Evolutionary conservation across 2,797 vertebrate species (phyloP).

Genomic region (Ceyx erithaca): DNA sequence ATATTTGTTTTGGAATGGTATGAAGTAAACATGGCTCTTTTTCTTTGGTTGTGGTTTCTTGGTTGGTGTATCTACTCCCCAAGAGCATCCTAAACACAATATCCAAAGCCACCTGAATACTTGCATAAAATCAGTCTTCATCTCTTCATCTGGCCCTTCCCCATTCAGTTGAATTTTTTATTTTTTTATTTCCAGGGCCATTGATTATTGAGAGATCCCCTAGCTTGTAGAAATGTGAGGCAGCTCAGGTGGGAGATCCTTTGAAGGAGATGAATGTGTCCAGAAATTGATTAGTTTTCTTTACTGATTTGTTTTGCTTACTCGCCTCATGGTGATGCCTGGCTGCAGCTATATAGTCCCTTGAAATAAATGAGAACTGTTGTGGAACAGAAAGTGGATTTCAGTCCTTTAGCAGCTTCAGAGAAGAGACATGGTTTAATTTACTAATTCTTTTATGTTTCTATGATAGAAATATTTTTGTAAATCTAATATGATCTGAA

Average conservation of each 20-base stretch:
- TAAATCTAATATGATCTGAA: neutral
- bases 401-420: neutral
- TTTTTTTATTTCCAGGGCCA: neutral
- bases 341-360: neutral
- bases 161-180: neutral
- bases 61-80: neutral
- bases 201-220: neutral
- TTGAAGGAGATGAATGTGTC: neutral
- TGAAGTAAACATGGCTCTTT: neutral
- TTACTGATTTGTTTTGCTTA: neutral
- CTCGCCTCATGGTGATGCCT: neutral
- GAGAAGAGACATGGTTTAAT: neutral
- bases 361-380: neutral
- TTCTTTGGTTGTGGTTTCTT: neutral
- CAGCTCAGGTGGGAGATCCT: neutral
- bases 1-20: neutral
- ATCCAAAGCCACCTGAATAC: neutral
- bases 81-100: neutral
- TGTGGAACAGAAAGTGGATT: neutral
- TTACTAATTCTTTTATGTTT: neutral
- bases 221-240: rapidly evolving
- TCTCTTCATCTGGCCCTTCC: neutral
- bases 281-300: neutral
- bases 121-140: neutral
- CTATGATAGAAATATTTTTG: neutral